These are phyloP conservation scores for Paradisaea rubra DNA, from an alignment of 2,113 vertebrate species.

Conservation along the genomic window DNA sequence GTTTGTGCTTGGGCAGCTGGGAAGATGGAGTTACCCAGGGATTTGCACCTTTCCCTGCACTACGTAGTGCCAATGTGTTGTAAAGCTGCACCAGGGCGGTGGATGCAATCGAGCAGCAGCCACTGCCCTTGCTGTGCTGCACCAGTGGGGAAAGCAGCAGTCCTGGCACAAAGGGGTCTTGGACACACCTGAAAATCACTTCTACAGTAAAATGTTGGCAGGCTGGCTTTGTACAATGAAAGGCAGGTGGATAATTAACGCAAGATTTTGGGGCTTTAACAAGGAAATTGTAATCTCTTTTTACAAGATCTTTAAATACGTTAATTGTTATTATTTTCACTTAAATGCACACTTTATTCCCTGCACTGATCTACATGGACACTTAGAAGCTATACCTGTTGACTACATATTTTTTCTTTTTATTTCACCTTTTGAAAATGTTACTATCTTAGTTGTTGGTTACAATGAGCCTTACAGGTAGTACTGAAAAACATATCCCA, in stretches of 20 bases:
- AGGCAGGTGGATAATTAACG: background rate
- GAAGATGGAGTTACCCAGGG: background rate
- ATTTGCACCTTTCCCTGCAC: background rate
- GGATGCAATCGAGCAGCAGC: background rate
- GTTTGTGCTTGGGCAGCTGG: background rate
- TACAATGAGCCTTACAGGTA: background rate
- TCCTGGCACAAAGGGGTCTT: background rate
- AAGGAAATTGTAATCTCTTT: background rate
- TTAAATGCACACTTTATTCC: background rate
- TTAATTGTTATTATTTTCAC: background rate
- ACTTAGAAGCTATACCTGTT: background rate
- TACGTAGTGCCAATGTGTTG: fast-evolving
- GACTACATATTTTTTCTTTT: background rate
- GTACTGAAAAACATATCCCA: background rate
- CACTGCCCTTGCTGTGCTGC: background rate
- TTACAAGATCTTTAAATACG: background rate
- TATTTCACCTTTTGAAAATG: background rate
- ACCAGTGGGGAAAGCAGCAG: background rate
- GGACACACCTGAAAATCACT: background rate
- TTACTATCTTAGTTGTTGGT: background rate
- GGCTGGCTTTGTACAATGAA: background rate
- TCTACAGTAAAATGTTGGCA: background rate
- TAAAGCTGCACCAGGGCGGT: fast-evolving
- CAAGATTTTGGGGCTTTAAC: background rate
- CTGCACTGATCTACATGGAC: background rate